These are phyloP conservation scores for Acleris cristana DNA, from an alignment of 2,888 invertebrate species.

Conservation along the genomic window DNA sequence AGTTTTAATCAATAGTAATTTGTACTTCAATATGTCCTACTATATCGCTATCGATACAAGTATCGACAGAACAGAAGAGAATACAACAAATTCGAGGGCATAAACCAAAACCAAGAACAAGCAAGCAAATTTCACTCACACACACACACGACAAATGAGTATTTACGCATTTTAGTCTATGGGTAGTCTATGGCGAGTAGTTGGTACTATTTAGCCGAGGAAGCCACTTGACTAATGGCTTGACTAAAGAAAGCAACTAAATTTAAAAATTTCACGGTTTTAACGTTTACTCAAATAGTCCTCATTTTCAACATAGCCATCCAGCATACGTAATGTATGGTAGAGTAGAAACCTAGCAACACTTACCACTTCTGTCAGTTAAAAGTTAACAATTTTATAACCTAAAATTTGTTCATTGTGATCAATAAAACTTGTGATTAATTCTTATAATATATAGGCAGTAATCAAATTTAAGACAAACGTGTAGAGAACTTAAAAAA, in stretches of 20 bases:
- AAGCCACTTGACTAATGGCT: no score
- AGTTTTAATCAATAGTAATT: slow-evolving; percentile 32
- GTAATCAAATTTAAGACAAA: neutral
- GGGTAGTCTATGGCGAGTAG: slow-evolving; percentile 14
- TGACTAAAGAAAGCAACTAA: no score
- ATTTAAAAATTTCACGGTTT: no score
- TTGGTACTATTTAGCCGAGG: neutral
- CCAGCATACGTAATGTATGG: no score
- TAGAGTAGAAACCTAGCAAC: no score
- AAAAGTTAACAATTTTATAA: no score
- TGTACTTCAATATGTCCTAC: slow-evolving; percentile 16
- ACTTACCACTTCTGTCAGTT: no score
- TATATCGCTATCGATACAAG: slow-evolving; percentile 38
- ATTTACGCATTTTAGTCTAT: slow-evolving; percentile 1
- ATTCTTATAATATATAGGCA: neutral
- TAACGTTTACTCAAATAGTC: no score
- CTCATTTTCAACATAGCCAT: no score
- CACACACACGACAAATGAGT: slow-evolving; percentile 8
- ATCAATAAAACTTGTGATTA: no score
- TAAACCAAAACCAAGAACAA: slow-evolving; percentile 21
- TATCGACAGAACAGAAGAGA: slow-evolving; percentile 22
- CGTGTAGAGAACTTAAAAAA: slow-evolving; percentile 35
- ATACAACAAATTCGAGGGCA: slow-evolving; percentile 25
- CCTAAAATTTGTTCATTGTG: no score
- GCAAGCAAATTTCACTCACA: slow-evolving; percentile 11